These are phyloP conservation scores for Pholis gunnellus DNA, from an alignment of 2,113 vertebrate genomes.

Conservation along the genomic window DNA sequence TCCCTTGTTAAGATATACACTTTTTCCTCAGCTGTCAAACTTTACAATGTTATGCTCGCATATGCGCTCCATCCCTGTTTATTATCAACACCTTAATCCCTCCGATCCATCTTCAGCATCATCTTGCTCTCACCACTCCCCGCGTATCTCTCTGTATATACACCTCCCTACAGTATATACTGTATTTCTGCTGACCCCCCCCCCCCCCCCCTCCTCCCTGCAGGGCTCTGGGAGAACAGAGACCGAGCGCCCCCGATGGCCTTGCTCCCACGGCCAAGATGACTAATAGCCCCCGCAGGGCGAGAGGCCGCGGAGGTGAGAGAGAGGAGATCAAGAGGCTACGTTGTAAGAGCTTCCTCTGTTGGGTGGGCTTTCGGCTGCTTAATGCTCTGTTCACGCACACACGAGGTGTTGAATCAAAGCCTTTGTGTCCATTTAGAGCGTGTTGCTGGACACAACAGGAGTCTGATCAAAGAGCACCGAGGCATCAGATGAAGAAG, in stretches of 20 bases:
- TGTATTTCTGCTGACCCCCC: conserved; percentile 69
- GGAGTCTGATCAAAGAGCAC: conserved; percentile 16
- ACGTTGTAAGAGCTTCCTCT: conserved; percentile 23
- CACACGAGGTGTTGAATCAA: conserved; percentile 18
- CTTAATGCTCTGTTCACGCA: conserved; percentile 18
- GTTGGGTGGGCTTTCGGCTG: conserved; percentile 51
- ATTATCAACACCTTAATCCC: conserved; percentile 71
- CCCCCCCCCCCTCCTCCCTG: conserved; percentile 39
- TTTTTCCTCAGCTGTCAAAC: conserved; percentile 7
- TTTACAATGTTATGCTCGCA: conserved; percentile 10
- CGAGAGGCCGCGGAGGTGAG: conserved; percentile 47
- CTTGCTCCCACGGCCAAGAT: conserved; percentile 58
- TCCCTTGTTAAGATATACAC: conserved; percentile 11
- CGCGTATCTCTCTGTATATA: conserved; percentile 71
- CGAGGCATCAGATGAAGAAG: conserved; percentile 19
- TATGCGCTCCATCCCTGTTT: conserved; percentile 10
- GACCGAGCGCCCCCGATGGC: conserved; percentile 54
- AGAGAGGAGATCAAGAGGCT: conserved; percentile 44
- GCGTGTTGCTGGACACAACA: conserved; percentile 5
- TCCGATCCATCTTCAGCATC: conserved; percentile 57
- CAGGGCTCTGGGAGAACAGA: conserved; percentile 62
- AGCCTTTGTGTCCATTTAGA: conserved; percentile 24
- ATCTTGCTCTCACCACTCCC: conserved; percentile 43
- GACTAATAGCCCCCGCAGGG: conserved; percentile 75
- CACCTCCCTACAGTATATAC: conserved; percentile 49